phyloP scores from a whole-genome alignment of 2,113 vertebrate genomes.

The Hyaena hyaena region DNA sequence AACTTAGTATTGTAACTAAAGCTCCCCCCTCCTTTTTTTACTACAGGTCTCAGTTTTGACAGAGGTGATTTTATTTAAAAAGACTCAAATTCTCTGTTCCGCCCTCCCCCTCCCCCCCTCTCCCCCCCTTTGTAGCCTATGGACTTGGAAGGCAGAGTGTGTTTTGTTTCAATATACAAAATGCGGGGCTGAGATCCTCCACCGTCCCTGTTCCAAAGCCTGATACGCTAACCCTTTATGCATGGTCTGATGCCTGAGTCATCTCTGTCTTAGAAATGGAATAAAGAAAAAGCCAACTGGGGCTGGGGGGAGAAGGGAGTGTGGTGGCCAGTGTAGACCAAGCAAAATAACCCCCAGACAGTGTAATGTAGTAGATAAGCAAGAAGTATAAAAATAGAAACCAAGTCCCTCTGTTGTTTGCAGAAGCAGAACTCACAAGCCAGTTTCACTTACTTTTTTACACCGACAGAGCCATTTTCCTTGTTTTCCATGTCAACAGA shows the following conservation, averaged over 20 bases:
- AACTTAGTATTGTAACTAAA: neutral
- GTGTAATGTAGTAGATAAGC: neutral
- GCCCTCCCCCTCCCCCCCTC: neutral
- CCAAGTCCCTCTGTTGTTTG: slow-evolving; percentile 61
- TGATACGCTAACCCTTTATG: neutral
- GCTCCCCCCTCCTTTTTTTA: neutral
- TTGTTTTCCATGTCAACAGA: slow-evolving; percentile 95
- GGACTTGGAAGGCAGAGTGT: neutral
- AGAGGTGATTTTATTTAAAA: slow-evolving; percentile 42
- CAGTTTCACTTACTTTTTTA: slow-evolving; percentile 92
- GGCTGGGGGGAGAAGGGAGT: slow-evolving; percentile 21
- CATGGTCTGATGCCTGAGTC: neutral
- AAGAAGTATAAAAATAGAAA: slow-evolving; percentile 68
- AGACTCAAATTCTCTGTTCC: neutral
- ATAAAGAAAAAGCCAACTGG: slow-evolving; percentile 39
- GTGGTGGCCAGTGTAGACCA: neutral
- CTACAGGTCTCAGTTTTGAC: slow-evolving; percentile 6
- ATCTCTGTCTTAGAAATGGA: slow-evolving; percentile 55
- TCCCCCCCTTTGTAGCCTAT: neutral
- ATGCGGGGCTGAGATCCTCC: slow-evolving; percentile 36
- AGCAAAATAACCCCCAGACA: slow-evolving; percentile 2
- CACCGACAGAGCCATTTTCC: slow-evolving; percentile 95
- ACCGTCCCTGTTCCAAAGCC: slow-evolving; percentile 12
- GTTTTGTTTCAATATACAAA: slow-evolving; percentile 38
- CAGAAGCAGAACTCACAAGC: slow-evolving; percentile 74